Evolutionary conservation across 2,888 invertebrate species (phyloP).

Genomic region (Idaea straminata): DNA sequence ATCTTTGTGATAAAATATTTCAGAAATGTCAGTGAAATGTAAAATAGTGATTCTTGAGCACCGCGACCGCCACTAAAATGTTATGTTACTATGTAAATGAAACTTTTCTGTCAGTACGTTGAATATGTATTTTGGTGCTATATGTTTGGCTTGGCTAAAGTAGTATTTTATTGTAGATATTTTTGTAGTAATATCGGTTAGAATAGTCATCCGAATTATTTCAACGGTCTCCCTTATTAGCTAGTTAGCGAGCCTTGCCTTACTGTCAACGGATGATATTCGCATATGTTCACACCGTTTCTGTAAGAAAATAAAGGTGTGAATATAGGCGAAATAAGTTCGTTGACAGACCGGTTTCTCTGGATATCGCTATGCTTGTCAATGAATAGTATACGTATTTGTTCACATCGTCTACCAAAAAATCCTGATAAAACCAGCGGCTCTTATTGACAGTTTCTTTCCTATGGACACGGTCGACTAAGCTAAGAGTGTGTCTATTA

Average conservation of each 20-base stretch:
- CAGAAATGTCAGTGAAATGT: not conserved
- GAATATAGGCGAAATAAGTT: conserved; percentile 21
- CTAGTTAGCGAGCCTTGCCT: not conserved
- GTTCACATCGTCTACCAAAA: no score
- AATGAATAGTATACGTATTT: no score
- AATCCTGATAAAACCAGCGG: no score
- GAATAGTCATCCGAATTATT: not conserved
- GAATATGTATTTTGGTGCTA: conserved; percentile 75
- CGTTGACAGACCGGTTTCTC: no score
- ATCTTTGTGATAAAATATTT: not conserved
- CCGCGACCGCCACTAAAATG: not conserved
- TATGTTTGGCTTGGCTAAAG: conserved; percentile 76
- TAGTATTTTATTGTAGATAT: conserved; percentile 69
- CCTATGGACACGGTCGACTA: no score
- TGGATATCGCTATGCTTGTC: no score
- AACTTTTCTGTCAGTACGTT: conserved; percentile 76
- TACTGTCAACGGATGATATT: not conserved
- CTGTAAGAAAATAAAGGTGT: not conserved
- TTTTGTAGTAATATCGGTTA: conserved; percentile 32
- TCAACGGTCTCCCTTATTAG: not conserved
- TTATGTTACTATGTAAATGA: conserved; percentile 33
- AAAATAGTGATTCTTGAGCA: not conserved
- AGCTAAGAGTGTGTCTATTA: no score
- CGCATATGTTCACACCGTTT: not conserved
- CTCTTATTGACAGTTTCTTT: no score